Evolutionary conservation across 2,888 invertebrate genomes (phyloP), one percentile per base, ranked within the genome.

Genomic region (Amaurobius ferox): DNA sequence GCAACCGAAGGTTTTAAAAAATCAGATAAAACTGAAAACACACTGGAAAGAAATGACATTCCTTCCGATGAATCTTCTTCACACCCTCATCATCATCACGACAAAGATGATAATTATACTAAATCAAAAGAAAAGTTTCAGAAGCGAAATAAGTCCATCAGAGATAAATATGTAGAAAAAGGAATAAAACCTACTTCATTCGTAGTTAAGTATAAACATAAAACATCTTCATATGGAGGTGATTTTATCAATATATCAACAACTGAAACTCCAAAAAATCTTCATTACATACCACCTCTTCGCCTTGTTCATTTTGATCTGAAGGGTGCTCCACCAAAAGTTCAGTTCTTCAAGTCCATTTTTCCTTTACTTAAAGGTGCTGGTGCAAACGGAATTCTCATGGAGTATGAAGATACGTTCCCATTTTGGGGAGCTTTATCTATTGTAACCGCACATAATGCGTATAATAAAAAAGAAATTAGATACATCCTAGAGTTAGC

Each of bases 341-440:
- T 89, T 23, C 39, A 68, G 1, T 89, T 70, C 61, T 87, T 85
- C 32, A 86, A 87, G 44, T 26, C 79, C 0, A 81, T 89, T 16
- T 88, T 89, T 73, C 89, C 89, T 6, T 23, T 89, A 1, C 19
- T 89, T 1, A 80, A 79, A 68, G 62, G 64, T 23, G 89, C 89
- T 3, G 89, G 89, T 19, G 89, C 88, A 5, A 89, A 88, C 79
- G 89, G 93, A 3, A 89, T 94, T 5, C 91, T 94, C 16, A 89
- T 94, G n/a, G 94, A 94, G 89, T 94, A 94, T 90, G 94, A 94
- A 90, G 94, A 94, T 89, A 93, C 93, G 92, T 94, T 94, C 89
- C 94, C 94, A 0, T 94, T 92, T 90, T 90, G 90, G 30, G 93
- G 92, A 7, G 89, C 90, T 11, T 89, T 93, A n/a, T 88, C 90